These are phyloP conservation scores for Drosophila pseudotalamancana DNA, from an alignment of 2,888 invertebrate species.

Conservation along the genomic window DNA sequence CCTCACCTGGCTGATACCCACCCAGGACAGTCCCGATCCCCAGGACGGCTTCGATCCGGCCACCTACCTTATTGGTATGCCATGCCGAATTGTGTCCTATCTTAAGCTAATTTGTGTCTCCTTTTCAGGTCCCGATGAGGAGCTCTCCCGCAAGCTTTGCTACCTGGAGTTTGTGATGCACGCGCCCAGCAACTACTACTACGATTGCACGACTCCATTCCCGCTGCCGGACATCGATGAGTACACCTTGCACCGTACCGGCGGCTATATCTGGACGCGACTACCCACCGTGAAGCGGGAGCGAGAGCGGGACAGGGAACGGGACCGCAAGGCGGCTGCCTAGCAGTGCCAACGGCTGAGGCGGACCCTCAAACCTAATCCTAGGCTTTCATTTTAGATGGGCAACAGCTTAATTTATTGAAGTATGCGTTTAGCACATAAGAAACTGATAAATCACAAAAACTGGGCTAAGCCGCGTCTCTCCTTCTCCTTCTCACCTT, in stretches of 20 bases:
- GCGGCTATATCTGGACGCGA: conserved; percentile 88
- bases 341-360: conserved; percentile 18
- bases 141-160: conserved; percentile 92
- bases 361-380: not conserved
- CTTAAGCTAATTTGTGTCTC: not conserved
- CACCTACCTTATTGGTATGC: conserved; percentile 92
- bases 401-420: conserved; percentile 43
- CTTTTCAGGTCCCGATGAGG: conserved; percentile 92
- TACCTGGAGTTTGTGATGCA: conserved; percentile 97
- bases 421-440: conserved; percentile 2
- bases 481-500: not conserved
- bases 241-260: conserved; percentile 78
- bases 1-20: conserved; percentile 95
- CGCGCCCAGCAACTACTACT: conserved; percentile 96
- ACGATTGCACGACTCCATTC: conserved; percentile 90
- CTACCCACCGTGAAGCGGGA: conserved; percentile 83
- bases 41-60: conserved; percentile 93
- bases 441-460: conserved; percentile 14
- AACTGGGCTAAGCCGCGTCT: conserved; percentile 8
- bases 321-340: conserved; percentile 29
- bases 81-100: not conserved
- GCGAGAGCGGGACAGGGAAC: conserved; percentile 40
- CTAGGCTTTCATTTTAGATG: conserved; percentile 6
- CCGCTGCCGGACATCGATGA: conserved; percentile 86
- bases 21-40: conserved; percentile 91